These are phyloP conservation scores for Mayetiola destructor DNA, from an alignment of 2,888 invertebrate species.

Conservation along the genomic window DNA sequence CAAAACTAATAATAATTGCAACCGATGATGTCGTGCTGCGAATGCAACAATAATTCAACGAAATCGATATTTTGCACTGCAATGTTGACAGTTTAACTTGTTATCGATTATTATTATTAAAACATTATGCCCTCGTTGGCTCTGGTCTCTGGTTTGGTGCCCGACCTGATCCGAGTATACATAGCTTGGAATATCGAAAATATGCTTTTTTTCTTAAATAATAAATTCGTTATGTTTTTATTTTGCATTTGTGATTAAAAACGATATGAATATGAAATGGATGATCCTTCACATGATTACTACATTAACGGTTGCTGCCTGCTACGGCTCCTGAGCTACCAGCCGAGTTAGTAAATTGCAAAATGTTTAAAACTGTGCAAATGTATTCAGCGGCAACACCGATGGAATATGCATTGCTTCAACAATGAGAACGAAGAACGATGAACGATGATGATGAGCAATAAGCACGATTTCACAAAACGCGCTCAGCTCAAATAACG, in stretches of 20 bases:
- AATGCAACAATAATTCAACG: conserved; percentile 12
- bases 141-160: not conserved
- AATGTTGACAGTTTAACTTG: conserved; percentile 12
- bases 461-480: conserved; percentile 2
- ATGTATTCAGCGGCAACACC: not conserved
- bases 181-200: too few species aligned
- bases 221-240: conserved; percentile 3
- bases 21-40: conserved; percentile 9
- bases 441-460: conserved; percentile 1
- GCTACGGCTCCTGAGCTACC: conserved; percentile 7
- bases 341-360: conserved; percentile 12
- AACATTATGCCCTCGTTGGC: conserved; percentile 10
- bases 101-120: conserved; percentile 13
- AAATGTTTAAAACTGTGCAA: not conserved
- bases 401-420: not conserved
- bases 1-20: too few species aligned
- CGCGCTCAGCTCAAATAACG: not conserved
- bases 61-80: conserved; percentile 12
- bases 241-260: conserved; percentile 11
- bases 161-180: too few species aligned
- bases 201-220: too few species aligned
- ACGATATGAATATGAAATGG: conserved; percentile 12
- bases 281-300: conserved; percentile 9
- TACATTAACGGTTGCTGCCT: conserved; percentile 9
- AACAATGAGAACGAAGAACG: too few species aligned